These are phyloP conservation scores for Crypturellus undulatus DNA, from an alignment of 2,113 vertebrate genomes.

Conservation along the genomic window DNA sequence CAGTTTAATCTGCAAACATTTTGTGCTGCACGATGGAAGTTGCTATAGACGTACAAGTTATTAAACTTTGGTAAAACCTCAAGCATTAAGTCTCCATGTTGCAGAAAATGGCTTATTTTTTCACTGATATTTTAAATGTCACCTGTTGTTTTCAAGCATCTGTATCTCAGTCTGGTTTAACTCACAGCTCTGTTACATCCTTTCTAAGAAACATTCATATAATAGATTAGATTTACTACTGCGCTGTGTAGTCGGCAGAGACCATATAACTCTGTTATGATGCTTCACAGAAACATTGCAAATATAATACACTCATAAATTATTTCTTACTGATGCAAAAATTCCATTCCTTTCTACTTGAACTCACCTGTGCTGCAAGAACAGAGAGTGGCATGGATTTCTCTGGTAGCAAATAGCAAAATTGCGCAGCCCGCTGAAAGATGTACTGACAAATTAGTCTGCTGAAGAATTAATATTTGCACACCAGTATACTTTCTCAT, in stretches of 20 bases:
- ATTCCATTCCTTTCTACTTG: not conserved
- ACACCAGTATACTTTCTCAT: not conserved
- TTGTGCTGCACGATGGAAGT: not conserved
- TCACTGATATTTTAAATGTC: not conserved
- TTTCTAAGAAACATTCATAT: not conserved
- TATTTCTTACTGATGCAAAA: conserved; percentile 31
- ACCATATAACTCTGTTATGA: not conserved
- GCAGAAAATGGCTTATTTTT: not conserved
- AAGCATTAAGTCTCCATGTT: not conserved
- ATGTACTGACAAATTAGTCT: not conserved
- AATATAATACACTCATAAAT: not conserved
- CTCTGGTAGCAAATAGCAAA: not conserved
- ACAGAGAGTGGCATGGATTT: not conserved
- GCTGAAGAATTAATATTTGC: not conserved
- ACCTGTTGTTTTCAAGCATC: not conserved
- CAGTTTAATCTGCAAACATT: not conserved
- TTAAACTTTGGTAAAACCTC: not conserved
- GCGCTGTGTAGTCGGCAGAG: not conserved
- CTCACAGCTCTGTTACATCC: not conserved
- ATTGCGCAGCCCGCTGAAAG: not conserved
- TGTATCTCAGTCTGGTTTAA: not conserved
- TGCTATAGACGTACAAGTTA: not conserved
- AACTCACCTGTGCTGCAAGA: not conserved
- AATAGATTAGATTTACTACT: not conserved
- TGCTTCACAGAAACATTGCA: conserved; percentile 4